A percentile compares a stretch with the other conserved stretches of the same genome.
Evolutionary conservation across 2,888 invertebrate genomes (phyloP).

Genomic region (Macropis europaea): DNA sequence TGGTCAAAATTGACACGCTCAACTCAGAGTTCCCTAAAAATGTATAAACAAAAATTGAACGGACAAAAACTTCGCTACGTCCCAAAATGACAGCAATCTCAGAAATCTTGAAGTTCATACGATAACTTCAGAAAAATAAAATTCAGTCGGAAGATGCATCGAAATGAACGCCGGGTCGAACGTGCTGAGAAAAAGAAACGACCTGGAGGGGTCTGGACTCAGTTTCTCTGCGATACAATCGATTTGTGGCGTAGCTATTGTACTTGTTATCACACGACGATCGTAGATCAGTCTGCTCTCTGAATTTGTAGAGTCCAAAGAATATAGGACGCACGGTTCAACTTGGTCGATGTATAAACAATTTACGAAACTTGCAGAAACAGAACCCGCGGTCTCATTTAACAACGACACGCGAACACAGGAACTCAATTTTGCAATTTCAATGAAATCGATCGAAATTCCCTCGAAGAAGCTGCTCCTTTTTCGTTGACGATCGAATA

Average conservation of each 20-base stretch:
- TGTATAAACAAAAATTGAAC: too few relatives aligned
- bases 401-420: background rate
- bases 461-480: background rate
- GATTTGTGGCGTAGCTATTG: slow-evolving; percentile 14
- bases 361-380: slow-evolving; percentile 7
- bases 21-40: too few relatives aligned
- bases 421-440: background rate
- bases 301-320: slow-evolving; percentile 18
- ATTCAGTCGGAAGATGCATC: too few relatives aligned
- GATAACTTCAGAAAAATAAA: too few relatives aligned
- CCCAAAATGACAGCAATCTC: too few relatives aligned
- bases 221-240: too few relatives aligned
- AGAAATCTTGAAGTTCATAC: too few relatives aligned
- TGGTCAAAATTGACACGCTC: too few relatives aligned
- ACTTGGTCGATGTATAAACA: slow-evolving; percentile 6
- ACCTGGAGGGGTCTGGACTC: too few relatives aligned
- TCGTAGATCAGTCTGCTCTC: slow-evolving; percentile 2
- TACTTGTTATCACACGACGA: slow-evolving; percentile 23
- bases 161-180: too few relatives aligned
- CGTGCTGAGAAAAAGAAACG: too few relatives aligned
- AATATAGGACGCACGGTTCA: slow-evolving; percentile 7
- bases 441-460: background rate
- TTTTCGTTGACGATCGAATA: background rate
- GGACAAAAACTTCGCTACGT: too few relatives aligned
- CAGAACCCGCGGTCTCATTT: slow-evolving; percentile 1